phyloP scores from a whole-genome alignment of 2,797 vertebrate species.

The Fistularia tabacaria region DNA sequence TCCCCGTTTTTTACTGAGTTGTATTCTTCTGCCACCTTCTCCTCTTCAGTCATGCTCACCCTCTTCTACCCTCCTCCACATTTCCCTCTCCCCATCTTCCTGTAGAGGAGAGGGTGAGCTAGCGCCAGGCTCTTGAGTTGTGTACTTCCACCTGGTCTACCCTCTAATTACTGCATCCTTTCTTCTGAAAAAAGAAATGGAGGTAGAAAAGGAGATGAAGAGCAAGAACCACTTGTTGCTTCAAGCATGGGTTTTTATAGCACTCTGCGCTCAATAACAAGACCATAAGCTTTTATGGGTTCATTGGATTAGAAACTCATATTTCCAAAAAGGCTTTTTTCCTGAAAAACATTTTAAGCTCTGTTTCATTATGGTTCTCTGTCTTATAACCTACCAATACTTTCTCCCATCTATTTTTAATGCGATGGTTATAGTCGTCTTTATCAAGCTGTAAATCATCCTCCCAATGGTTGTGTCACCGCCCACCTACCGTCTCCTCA shows the following conservation, averaged over 20 bases:
- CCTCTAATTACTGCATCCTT: constrained; percentile 71
- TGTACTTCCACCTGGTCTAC: constrained; percentile 72
- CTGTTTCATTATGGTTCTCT: constrained; percentile 10
- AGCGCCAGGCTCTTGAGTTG: constrained; percentile 59
- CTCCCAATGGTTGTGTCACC: constrained; percentile 32
- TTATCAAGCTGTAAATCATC: constrained; percentile 23
- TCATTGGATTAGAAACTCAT: constrained; percentile 29
- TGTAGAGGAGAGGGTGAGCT: constrained; percentile 58
- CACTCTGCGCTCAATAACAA: constrained; percentile 36
- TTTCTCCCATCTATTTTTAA: constrained; percentile 36
- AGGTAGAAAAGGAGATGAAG: constrained; percentile 47
- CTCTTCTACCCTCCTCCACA: constrained; percentile 50
- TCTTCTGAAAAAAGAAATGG: constrained; percentile 48
- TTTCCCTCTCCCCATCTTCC: constrained; percentile 56
- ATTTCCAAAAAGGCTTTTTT: constrained; percentile 28
- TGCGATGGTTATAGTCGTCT: not conserved
- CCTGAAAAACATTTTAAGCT: constrained; percentile 34
- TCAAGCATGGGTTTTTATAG: constrained; percentile 53
- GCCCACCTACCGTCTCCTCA: constrained; percentile 28
- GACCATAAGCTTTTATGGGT: constrained; percentile 35
- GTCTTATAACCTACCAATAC: constrained; percentile 19
- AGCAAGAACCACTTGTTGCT: constrained; percentile 68
- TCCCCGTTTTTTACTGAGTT: constrained; percentile 33
- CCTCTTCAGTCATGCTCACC: constrained; percentile 52
- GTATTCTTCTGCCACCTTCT: constrained; percentile 56